Evolutionary conservation across 53 echinoderm and acorn worm species (phyloP), one percentile per base, ranked within the genome.

Genomic region (Crossaster papposus): DNA sequence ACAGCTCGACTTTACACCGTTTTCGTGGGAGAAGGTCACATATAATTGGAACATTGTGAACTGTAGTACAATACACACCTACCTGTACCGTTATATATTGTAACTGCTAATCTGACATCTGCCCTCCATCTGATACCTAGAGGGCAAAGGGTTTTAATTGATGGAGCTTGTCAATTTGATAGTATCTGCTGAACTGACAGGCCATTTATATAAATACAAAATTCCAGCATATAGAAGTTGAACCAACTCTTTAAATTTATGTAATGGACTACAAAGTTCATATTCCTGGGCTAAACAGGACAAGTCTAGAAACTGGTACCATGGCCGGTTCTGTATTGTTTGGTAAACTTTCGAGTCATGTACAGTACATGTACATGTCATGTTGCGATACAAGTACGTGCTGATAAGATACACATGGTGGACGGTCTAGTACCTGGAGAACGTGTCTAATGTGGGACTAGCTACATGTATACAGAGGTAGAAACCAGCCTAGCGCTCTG

Each of bases 381-480:
- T n/a, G n/a, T n/a, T n/a, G n/a, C 3, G 11, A 64, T 64, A 3
- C 64, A 14, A 3, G 50, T 23, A 17, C 63, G 64, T 18, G 81
- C 33, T 52, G 51, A 64, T 81, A 81, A 81, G 35, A 63, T 81
- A 81, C 34, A 81, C 81, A 81, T 31, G 55, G 62, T 23, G n/a
- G 58, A 81, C 81, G 22, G 81, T 63, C 55, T 81, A 51, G 29
- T 44, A 51, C 11, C n/a, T 8, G 58, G 65, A 68, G 65, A 70
- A 65, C 65, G 83, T 68, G 83, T 65, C 83, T 68, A 70, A 83
- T 65, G 70, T 50, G 17, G 13, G 36, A 9, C n/a, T 26, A 12
- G 68, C 13, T 32, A 44, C 22, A 58, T 4, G 58, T 18, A 58
- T 17, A 58, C 44, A 0, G 9, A n/a, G n/a, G n/a, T n/a, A 18